Conservation (phyloP, 2,113 vertebrate species). For the Gallinago media region DNA sequence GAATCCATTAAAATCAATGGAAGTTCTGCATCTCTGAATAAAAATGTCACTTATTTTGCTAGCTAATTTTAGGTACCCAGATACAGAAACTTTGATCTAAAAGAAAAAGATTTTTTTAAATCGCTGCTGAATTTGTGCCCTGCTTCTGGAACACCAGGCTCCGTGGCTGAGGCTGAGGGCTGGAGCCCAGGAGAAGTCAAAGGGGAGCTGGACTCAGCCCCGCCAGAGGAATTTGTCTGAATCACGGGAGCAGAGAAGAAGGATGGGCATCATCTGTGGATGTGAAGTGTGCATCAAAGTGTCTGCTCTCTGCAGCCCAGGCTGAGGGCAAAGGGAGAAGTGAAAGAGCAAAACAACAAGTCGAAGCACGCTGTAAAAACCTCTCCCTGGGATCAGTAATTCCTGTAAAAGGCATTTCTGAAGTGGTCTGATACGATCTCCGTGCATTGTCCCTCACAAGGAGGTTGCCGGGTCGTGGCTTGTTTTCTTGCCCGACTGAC, state of each 20-base stretch:
- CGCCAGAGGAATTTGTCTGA: background rate
- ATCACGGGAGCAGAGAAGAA: background rate
- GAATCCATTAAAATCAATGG: constrained; percentile 67
- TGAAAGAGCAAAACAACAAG: background rate
- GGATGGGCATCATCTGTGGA: background rate
- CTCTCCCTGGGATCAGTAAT: background rate
- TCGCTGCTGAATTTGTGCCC: background rate
- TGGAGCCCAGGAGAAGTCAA: background rate
- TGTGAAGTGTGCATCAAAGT: no score
- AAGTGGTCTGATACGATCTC: background rate
- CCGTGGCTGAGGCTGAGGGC: background rate
- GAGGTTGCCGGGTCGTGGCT: background rate
- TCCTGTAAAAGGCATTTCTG: background rate
- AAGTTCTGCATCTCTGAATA: constrained; percentile 47
- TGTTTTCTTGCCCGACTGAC: background rate
- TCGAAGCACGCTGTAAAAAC: background rate
- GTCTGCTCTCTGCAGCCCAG: background rate
- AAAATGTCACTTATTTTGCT: constrained; percentile 40
- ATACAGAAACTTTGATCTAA: constrained; percentile 59
- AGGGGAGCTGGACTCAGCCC: background rate
- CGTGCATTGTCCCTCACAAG: background rate
- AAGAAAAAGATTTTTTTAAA: background rate
- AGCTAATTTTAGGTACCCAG: constrained; percentile 50
- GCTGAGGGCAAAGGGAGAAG: background rate
- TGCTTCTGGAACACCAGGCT: background rate